Percentiles rank a stretch among this genome's conserved stretches.
These are phyloP conservation scores for Seira ritae DNA, from an alignment of 2,888 invertebrate species.

Conservation along the genomic window DNA sequence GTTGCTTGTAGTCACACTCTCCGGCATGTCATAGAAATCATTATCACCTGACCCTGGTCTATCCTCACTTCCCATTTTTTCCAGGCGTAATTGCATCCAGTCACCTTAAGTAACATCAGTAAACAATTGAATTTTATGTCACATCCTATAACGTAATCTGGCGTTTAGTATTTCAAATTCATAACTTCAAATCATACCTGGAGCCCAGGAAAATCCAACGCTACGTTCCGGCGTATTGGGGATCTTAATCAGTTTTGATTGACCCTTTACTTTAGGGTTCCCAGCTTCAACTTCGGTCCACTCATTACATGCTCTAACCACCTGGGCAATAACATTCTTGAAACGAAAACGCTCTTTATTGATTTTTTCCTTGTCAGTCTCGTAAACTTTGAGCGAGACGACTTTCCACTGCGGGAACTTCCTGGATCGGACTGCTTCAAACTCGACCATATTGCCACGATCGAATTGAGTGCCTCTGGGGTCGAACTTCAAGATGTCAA, in stretches of 20 bases:
- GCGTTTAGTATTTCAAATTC: background rate
- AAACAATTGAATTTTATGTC: background rate
- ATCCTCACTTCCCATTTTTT: conserved; percentile 42
- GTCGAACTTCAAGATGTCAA: conserved; percentile 56
- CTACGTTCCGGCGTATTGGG: conserved; percentile 17
- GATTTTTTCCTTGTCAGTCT: conserved; percentile 34
- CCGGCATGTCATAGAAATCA: conserved; percentile 14
- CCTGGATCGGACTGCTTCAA: conserved; percentile 49
- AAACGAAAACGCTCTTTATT: conserved; percentile 40
- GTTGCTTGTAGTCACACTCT: conserved; percentile 33
- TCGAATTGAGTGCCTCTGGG: conserved; percentile 20
- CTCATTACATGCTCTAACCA: conserved; percentile 25
- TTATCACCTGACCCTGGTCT: background rate
- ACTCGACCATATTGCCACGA: conserved; percentile 58
- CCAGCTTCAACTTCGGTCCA: conserved; percentile 34
- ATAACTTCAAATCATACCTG: conserved; percentile 30
- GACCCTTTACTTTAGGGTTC: conserved; percentile 22
- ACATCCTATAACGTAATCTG: background rate
- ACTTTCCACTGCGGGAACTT: conserved; percentile 51
- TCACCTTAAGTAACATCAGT: conserved; percentile 64
- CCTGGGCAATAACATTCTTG: conserved; percentile 39
- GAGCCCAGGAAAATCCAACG: conserved; percentile 24
- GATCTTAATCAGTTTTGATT: conserved; percentile 22
- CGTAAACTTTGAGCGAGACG: conserved; percentile 39
- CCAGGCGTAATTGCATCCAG: conserved; percentile 67